Evolutionary conservation across 2,113 vertebrate species (phyloP).

Genomic region (Epinephelus lanceolatus): DNA sequence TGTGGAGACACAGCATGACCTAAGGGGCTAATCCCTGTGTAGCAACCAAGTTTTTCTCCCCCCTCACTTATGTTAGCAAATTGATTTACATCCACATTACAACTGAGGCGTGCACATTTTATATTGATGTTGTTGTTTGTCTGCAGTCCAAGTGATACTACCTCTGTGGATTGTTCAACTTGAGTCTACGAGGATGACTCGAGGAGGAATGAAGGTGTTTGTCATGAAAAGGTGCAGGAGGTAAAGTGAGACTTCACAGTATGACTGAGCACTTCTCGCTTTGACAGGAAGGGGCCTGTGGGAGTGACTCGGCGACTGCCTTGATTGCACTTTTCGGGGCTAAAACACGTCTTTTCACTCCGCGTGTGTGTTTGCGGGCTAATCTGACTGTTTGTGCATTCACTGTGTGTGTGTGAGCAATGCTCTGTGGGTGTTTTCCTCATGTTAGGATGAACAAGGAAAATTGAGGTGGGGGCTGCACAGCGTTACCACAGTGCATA

Average conservation of each 20-base stretch:
- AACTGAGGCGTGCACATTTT: neutral
- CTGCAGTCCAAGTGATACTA: neutral
- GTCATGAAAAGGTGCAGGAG: slow-evolving; percentile 1
- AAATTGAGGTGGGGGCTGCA: slow-evolving; percentile 7
- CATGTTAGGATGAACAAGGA: slow-evolving; percentile 54
- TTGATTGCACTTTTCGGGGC: slow-evolving; percentile 15
- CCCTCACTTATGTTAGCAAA: neutral
- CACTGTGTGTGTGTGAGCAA: slow-evolving; percentile 29
- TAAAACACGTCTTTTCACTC: slow-evolving; percentile 17
- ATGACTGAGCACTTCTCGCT: slow-evolving; percentile 23
- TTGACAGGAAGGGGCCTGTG: neutral
- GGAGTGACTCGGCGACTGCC: slow-evolving; percentile 7
- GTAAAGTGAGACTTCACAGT: slow-evolving; percentile 5
- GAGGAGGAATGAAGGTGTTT: neutral
- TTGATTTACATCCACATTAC: neutral
- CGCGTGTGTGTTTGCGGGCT: neutral
- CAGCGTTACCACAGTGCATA: slow-evolving; percentile 36
- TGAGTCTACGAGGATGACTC: neutral
- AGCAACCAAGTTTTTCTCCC: neutral
- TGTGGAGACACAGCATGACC: neutral
- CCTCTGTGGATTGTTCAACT: neutral
- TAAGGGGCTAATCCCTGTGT: neutral
- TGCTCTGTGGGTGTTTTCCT: slow-evolving; percentile 56
- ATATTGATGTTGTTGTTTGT: neutral
- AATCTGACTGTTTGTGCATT: slow-evolving; percentile 54